Conservation (phyloP, 35 echinoderm and acorn worm genomes). For the Anneissia japonica region DNA sequence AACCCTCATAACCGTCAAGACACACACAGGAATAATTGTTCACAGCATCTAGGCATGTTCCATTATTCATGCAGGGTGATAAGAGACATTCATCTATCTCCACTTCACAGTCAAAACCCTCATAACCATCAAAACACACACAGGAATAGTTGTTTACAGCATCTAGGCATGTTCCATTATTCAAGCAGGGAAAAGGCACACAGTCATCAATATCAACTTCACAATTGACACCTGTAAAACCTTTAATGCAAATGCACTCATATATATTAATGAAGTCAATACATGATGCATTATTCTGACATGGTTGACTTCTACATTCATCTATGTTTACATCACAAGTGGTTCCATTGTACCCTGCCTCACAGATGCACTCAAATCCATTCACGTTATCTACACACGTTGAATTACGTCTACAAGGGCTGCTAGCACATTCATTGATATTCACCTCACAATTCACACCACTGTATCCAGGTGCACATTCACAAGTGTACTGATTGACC, state of each 20-base stretch:
- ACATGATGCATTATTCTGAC: neutral
- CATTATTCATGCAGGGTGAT: constrained; percentile 33
- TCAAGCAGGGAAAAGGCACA: constrained; percentile 35
- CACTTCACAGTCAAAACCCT: constrained; percentile 40
- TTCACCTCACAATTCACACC: neutral
- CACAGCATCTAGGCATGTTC: constrained; percentile 34
- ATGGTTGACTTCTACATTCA: neutral
- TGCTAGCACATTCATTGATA: neutral
- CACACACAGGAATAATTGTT: constrained; percentile 27
- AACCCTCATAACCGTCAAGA: constrained; percentile 34
- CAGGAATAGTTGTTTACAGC: constrained; percentile 32
- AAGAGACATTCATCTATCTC: constrained; percentile 38
- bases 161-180: constrained; percentile 25
- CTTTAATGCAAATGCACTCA: neutral
- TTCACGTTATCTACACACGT: neutral
- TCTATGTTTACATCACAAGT: neutral
- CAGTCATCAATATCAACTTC: constrained; percentile 69
- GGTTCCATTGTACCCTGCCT: neutral
- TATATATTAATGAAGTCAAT: neutral
- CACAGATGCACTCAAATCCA: neutral
- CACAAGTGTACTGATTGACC: neutral
- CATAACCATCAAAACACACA: constrained; percentile 25
- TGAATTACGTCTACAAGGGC: neutral
- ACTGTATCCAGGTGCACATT: neutral
- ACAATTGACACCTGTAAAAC: constrained; percentile 46